Conservation (phyloP, 2,113 vertebrate genomes). For the Mastomys natalensis region DNA sequence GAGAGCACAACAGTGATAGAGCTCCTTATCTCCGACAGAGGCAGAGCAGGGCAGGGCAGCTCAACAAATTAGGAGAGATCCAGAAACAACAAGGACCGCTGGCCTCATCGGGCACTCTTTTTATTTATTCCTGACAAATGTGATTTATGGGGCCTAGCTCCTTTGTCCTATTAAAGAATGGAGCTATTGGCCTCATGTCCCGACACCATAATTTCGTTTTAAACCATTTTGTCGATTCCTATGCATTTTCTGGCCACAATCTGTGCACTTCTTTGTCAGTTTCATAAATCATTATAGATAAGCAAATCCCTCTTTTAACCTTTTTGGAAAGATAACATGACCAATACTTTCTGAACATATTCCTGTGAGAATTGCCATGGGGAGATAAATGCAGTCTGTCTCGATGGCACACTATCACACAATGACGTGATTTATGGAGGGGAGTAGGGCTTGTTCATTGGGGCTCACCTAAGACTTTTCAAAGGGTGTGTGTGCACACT, state of each 20-base stretch:
- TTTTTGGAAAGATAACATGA: slow-evolving; percentile 79
- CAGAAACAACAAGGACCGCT: slow-evolving; percentile 48
- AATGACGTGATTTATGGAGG: slow-evolving; percentile 60
- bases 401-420: not conserved
- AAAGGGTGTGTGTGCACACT: not conserved
- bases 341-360: slow-evolving; percentile 77
- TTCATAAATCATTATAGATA: slow-evolving; percentile 86
- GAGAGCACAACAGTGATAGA: slow-evolving; percentile 65
- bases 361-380: slow-evolving; percentile 63
- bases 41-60: slow-evolving; percentile 30
- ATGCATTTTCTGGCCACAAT: slow-evolving; percentile 73
- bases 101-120: slow-evolving; percentile 59
- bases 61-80: slow-evolving; percentile 62
- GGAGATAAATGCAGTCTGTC: slow-evolving; percentile 49
- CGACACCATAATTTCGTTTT: slow-evolving; percentile 81
- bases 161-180: slow-evolving; percentile 81
- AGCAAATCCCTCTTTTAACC: slow-evolving; percentile 86
- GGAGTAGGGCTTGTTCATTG: not conserved
- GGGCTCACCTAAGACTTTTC: slow-evolving; percentile 30
- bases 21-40: slow-evolving; percentile 38
- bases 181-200: slow-evolving; percentile 70
- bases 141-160: slow-evolving; percentile 82
- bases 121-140: slow-evolving; percentile 80
- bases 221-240: slow-evolving; percentile 74
- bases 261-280: slow-evolving; percentile 79